Conservation (phyloP, 2,113 vertebrate genomes). For the Spea bombifrons region DNA sequence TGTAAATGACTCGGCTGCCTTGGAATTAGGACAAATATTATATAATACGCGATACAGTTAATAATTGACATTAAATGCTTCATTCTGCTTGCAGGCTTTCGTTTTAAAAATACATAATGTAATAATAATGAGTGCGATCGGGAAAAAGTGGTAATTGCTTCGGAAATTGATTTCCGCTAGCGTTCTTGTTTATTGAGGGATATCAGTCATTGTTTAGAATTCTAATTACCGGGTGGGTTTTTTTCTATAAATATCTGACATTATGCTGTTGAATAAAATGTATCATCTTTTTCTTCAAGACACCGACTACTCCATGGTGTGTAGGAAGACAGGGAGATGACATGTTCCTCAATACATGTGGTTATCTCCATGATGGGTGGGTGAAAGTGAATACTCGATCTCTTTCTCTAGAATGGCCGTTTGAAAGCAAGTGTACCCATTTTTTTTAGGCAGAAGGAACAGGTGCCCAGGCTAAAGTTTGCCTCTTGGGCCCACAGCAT, state of each 20-base stretch:
- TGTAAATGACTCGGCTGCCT: conserved; percentile 37
- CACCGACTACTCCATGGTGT: no score
- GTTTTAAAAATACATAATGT: conserved; percentile 12
- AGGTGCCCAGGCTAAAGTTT: no score
- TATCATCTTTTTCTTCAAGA: no score
- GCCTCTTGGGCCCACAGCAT: no score
- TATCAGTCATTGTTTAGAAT: neutral
- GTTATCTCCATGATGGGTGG: no score
- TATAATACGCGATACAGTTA: conserved; percentile 10
- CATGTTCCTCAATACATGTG: no score
- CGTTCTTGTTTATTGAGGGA: conserved; percentile 14
- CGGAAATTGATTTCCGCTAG: neutral
- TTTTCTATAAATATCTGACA: neutral
- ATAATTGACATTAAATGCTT: conserved; percentile 46
- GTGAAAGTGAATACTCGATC: no score
- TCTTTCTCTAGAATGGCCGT: no score
- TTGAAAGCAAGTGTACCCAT: no score
- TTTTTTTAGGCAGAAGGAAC: no score
- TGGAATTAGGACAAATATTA: conserved; percentile 27
- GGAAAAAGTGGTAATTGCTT: conserved; percentile 11
- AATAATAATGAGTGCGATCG: conserved; percentile 23
- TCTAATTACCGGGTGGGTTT: neutral
- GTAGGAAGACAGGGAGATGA: no score
- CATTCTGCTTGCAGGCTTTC: conserved; percentile 28
- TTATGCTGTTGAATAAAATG: neutral